Percentiles rank a stretch among this genome's conserved stretches.
These are phyloP conservation scores for Heliconius nattereri DNA, from an alignment of 1,140 invertebrate genomes.

Conservation along the genomic window DNA sequence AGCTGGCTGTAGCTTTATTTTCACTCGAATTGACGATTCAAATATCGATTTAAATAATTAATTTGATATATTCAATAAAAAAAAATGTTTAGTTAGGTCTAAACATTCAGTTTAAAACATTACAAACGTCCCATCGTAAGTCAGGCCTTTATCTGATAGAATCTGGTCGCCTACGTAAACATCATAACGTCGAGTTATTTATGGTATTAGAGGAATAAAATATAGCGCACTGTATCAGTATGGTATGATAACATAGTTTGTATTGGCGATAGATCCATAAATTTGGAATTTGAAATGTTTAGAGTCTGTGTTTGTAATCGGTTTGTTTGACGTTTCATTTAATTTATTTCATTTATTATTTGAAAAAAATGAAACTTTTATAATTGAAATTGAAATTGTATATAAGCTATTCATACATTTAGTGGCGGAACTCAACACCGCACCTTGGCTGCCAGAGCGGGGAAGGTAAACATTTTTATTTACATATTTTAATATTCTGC, in stretches of 20 bases:
- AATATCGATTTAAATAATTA: too few relatives aligned
- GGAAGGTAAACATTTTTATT: neutral
- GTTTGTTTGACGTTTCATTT: constrained; percentile 16
- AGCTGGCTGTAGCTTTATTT: too few relatives aligned
- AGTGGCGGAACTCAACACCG: neutral
- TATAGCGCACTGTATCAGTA: constrained; percentile 40
- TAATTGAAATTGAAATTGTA: neutral
- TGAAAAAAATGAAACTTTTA: neutral
- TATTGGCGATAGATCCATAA: constrained; percentile 23
- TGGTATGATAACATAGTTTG: constrained; percentile 35
- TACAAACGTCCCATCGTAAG: constrained; percentile 29
- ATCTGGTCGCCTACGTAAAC: constrained; percentile 47
- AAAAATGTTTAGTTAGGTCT: neutral
- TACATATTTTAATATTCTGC: too few relatives aligned
- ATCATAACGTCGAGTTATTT: constrained; percentile 50
- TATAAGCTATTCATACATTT: neutral
- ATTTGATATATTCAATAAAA: neutral
- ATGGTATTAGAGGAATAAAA: constrained; percentile 47
- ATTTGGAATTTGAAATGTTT: constrained; percentile 20
- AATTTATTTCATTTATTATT: neutral
- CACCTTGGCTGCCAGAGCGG: neutral
- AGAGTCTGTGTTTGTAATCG: neutral
- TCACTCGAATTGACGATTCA: too few relatives aligned
- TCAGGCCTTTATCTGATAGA: constrained; percentile 43
- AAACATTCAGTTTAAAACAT: constrained; percentile 19